Evolutionary conservation across 1,140 invertebrate species (phyloP), one percentile per base, ranked within the genome.

Genomic region (Zaprionus kolodkinae): DNA sequence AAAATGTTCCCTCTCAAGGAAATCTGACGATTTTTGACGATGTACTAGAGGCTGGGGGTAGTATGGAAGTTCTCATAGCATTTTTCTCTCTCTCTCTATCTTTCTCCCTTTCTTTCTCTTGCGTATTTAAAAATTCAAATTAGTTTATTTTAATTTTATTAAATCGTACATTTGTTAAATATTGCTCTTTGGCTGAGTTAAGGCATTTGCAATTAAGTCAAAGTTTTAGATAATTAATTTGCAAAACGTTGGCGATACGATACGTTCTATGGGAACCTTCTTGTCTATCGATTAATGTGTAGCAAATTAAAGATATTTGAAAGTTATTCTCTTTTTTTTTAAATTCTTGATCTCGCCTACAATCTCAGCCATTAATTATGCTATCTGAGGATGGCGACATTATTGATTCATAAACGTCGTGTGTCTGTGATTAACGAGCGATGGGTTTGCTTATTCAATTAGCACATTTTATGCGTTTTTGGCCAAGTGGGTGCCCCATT

Each of bases 221-320:
- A 64, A 67, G 40, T 75, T 88, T 83, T 80, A 84, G 84, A 87
- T 87, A 87, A 88, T 88, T 88, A 88, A 87, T 87, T 88, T 71
- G 45, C n/a, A 68, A 65, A 76, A n/a, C n/a, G n/a, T n/a, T n/a
- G n/a, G n/a, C n/a, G n/a, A n/a, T n/a, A n/a, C n/a, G n/a, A n/a
- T n/a, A n/a, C n/a, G n/a, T n/a, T n/a, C n/a, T 21, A 1, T 73
- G 67, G 68, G 68, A 81, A 56, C 40, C 33, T 71, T 76, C 7
- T 15, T 9, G 7, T 2, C 17, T 60, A n/a, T 21, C 36, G 21
- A n/a, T 13, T 54, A 35, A 13, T 27, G 13, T 30, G 2, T 27
- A 25, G n/a, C n/a, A n/a, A n/a, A n/a, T n/a, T n/a, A n/a, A n/a
- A n/a, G n/a, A 40, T 40, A n/a, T 43, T 43, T n/a, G n/a, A 45